phyloP scores from a whole-genome alignment of 2,888 invertebrate genomes.

The Macaria notata region DNA sequence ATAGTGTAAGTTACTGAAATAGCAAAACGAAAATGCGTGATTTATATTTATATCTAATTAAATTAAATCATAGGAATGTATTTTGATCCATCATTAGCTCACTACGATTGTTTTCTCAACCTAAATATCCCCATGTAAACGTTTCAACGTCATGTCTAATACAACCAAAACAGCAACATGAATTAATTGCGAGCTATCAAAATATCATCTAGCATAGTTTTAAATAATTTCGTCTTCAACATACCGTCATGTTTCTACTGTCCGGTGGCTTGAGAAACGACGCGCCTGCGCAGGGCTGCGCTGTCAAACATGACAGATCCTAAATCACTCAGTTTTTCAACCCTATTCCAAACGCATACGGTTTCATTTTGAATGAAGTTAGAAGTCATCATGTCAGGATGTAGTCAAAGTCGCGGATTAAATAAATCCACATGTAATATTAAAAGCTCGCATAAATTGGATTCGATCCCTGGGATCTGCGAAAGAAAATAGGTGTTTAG shows the following conservation, averaged over 20 bases:
- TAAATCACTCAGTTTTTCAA: not conserved
- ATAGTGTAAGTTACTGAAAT: too few species aligned
- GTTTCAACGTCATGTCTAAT: constrained; percentile 22
- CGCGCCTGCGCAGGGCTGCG: constrained; percentile 56
- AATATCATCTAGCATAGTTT: constrained; percentile 32
- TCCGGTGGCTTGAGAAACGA: constrained; percentile 49
- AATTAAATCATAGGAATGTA: too few species aligned
- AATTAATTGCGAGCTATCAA: constrained; percentile 35
- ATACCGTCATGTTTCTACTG: constrained; percentile 46
- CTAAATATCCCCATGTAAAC: constrained; percentile 24
- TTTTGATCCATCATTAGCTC: too few species aligned
- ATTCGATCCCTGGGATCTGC: constrained; percentile 42
- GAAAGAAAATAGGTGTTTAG: not conserved
- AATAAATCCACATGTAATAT: constrained; percentile 69
- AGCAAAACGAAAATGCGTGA: too few species aligned
- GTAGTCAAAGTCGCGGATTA: constrained; percentile 52
- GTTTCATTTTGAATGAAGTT: constrained; percentile 15
- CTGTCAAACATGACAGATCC: constrained; percentile 39
- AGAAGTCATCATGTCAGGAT: constrained; percentile 22
- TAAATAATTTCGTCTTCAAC: constrained; percentile 36
- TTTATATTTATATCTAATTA: too few species aligned
- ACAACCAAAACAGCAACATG: constrained; percentile 24
- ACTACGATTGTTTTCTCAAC: constrained; percentile 7
- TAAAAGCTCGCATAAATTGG: constrained; percentile 60
- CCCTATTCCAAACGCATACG: constrained; percentile 10